phyloP scores from a whole-genome alignment of 2,113 vertebrate genomes.

The Chroicocephalus ridibundus region DNA sequence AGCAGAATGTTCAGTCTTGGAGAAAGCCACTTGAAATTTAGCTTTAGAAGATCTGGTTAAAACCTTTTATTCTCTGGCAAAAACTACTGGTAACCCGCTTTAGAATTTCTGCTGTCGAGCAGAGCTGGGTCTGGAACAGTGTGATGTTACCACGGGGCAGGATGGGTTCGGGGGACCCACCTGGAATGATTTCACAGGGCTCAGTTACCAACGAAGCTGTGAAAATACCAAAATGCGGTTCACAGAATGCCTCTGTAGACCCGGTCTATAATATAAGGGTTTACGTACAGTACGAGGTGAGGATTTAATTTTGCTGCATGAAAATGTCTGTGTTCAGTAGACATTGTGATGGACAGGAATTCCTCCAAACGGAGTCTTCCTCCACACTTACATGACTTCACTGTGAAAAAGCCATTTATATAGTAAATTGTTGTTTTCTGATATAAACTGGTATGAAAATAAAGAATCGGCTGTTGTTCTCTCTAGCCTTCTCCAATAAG shows the following conservation, averaged over 20 bases:
- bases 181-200: not conserved
- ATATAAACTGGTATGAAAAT: not conserved
- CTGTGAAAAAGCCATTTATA: not conserved
- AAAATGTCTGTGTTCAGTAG: not conserved
- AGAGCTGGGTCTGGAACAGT: not conserved
- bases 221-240: not conserved
- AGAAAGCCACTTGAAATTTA: not conserved
- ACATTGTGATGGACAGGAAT: not conserved
- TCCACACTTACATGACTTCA: not conserved
- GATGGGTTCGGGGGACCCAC: not conserved
- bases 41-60: not conserved
- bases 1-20: not conserved
- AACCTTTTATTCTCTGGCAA: not conserved
- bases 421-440: not conserved
- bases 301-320: not conserved
- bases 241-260: not conserved
- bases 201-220: not conserved
- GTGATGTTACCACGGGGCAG: not conserved
- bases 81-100: not conserved
- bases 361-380: not conserved
- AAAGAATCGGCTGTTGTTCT: not conserved
- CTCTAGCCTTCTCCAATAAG: constrained; percentile 16
- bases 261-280: fast-evolving
- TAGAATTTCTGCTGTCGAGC: not conserved
- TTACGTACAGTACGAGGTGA: not conserved